Evolutionary conservation across 2,888 invertebrate genomes (phyloP).

Genomic region (Suillia variegata): DNA sequence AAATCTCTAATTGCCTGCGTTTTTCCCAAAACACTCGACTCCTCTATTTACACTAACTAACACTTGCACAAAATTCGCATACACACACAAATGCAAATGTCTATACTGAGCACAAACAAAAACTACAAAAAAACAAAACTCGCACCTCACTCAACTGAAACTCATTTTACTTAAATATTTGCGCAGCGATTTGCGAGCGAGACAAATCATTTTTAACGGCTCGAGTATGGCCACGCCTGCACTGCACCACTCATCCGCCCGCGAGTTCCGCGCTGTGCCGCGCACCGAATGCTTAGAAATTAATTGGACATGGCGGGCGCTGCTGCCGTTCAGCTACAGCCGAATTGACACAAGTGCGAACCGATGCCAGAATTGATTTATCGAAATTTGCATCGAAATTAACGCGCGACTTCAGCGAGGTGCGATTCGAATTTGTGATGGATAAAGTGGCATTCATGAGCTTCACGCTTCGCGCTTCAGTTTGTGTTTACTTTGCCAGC

Average conservation of each 20-base stretch:
- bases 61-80: constrained; percentile 24
- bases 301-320: background rate
- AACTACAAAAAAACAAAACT: constrained; percentile 2
- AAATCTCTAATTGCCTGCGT: background rate
- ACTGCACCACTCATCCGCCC: background rate
- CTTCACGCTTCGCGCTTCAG: too few relatives aligned
- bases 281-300: background rate
- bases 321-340: background rate
- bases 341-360: background rate
- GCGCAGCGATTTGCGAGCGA: background rate
- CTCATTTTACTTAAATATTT: background rate
- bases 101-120: background rate
- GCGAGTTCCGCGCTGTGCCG: background rate
- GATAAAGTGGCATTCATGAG: background rate
- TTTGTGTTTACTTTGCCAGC: too few relatives aligned
- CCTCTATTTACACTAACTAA: background rate
- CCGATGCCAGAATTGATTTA: background rate
- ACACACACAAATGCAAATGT: background rate
- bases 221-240: background rate
- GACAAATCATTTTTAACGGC: background rate
- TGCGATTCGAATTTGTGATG: background rate
- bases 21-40: background rate
- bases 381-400: background rate
- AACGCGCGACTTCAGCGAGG: background rate
- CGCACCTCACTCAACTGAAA: background rate